A percentile compares a stretch with the other conserved stretches of the same genome.
phyloP scores from a whole-genome alignment of 2,113 vertebrate species.

The Hymenochirus boettgeri region DNA sequence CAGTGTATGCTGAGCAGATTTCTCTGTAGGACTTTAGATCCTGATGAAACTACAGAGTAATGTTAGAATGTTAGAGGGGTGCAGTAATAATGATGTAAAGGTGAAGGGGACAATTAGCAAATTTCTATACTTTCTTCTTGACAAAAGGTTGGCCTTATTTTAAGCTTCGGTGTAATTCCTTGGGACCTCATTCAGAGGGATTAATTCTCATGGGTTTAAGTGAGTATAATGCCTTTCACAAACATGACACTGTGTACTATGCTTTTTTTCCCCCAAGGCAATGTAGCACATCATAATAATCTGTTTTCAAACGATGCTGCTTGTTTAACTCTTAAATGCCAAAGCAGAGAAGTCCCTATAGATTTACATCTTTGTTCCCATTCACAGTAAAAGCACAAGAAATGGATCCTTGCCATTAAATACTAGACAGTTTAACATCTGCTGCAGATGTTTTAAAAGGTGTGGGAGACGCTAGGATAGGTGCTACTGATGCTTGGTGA shows the following conservation, averaged over 20 bases:
- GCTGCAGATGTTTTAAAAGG: too few species aligned
- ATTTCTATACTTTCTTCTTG: constrained; percentile 10
- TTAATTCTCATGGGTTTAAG: neutral
- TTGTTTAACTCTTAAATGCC: neutral
- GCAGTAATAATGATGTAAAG: too few species aligned
- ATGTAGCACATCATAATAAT: neutral
- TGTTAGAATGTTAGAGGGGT: neutral
- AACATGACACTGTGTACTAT: neutral
- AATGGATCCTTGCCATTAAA: too few species aligned
- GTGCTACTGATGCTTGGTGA: too few species aligned
- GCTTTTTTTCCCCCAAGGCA: neutral
- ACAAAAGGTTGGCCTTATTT: constrained; percentile 9
- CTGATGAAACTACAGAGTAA: neutral
- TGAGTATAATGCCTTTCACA: neutral
- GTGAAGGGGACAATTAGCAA: neutral
- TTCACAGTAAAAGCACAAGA: too few species aligned
- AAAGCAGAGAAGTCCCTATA: too few species aligned
- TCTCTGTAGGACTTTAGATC: neutral
- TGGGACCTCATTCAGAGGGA: constrained; percentile 15
- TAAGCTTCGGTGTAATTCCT: constrained; percentile 23
- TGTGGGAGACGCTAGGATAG: too few species aligned
- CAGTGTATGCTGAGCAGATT: neutral
- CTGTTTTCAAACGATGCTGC: neutral
- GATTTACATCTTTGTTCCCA: too few species aligned
- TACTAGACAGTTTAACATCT: too few species aligned